These are phyloP conservation scores for Catagonus wagneri DNA, from an alignment of 2,113 vertebrate species.

Conservation along the genomic window DNA sequence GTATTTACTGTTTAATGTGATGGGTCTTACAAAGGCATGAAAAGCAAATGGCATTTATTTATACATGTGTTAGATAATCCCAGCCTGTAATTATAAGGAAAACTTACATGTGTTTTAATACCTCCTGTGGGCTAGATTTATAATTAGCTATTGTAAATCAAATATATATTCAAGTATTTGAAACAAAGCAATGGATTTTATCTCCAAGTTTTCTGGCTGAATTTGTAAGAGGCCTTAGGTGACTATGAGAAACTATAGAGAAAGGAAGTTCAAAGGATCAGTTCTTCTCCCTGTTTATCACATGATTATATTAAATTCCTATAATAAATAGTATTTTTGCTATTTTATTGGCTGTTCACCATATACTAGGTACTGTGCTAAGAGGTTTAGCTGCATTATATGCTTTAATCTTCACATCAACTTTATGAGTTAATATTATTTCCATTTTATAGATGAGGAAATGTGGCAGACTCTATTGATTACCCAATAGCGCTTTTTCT, in stretches of 20 bases:
- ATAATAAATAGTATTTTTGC: background rate
- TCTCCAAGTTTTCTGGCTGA: background rate
- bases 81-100: background rate
- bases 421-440: background rate
- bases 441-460: constrained; percentile 4
- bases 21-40: background rate
- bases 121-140: background rate
- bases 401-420: background rate
- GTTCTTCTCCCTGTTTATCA: background rate
- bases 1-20: background rate
- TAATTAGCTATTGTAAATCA: background rate
- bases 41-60: constrained; percentile 31
- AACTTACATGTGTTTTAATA: background rate
- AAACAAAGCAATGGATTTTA: constrained; percentile 11
- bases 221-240: background rate
- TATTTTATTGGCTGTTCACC: background rate
- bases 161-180: background rate
- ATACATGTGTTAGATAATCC: background rate
- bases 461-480: background rate
- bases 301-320: background rate
- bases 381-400: background rate
- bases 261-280: background rate
- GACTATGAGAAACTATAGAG: background rate
- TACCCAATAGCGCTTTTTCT: background rate
- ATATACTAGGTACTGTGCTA: background rate